Conservation (phyloP, 2,113 vertebrate genomes). For the Salvelinus namaycush region DNA sequence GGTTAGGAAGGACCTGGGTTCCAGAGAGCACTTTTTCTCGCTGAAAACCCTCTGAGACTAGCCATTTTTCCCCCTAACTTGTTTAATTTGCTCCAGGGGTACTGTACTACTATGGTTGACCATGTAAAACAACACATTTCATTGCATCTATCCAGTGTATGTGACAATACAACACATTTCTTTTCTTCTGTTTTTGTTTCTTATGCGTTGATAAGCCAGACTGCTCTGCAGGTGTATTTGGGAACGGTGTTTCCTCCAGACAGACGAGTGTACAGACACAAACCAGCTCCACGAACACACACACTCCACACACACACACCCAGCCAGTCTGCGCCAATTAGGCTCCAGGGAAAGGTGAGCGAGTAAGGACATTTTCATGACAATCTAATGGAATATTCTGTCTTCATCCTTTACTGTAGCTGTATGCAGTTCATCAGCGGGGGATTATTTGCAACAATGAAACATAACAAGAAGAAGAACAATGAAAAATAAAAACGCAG, state of each 20-base stretch:
- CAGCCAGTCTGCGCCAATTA: constrained; percentile 40
- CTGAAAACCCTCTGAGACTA: no score
- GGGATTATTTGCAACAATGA: constrained; percentile 23
- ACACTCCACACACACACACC: no score
- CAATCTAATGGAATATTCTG: constrained; percentile 27
- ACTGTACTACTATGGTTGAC: no score
- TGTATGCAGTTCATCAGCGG: constrained; percentile 11
- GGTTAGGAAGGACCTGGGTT: constrained; percentile 37
- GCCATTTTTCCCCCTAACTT: no score
- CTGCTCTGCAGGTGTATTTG: constrained; percentile 1
- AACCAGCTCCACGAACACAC: no score
- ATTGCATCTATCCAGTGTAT: no score
- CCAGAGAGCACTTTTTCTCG: no score
- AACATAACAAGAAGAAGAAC: background rate
- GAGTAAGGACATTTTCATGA: constrained; percentile 29
- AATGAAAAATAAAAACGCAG: no score
- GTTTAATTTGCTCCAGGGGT: no score
- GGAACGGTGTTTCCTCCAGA: background rate
- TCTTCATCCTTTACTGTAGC: constrained; percentile 17
- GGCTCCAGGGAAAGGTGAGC: background rate
- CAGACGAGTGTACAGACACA: background rate
- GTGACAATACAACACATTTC: no score
- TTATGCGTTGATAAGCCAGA: background rate
- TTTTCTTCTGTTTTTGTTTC: background rate
- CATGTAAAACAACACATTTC: no score